These are phyloP conservation scores for Penelope pileata DNA, from an alignment of 2,113 vertebrate genomes.

Conservation along the genomic window DNA sequence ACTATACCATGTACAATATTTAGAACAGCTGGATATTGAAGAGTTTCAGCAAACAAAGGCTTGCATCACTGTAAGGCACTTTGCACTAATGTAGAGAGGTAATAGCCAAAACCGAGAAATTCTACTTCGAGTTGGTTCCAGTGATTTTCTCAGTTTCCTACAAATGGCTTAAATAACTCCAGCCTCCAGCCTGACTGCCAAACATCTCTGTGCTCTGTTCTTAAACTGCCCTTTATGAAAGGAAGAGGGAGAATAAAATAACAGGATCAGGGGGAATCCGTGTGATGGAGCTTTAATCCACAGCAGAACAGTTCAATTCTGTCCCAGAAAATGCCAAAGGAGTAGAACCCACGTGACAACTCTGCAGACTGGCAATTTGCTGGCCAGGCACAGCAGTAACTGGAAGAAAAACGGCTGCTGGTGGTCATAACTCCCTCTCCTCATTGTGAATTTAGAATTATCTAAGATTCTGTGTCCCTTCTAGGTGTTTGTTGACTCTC, in stretches of 20 bases:
- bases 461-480: background rate
- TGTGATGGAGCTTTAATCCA: background rate
- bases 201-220: background rate
- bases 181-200: background rate
- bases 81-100: rapidly evolving
- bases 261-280: background rate
- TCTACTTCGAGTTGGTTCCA: background rate
- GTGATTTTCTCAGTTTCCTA: background rate
- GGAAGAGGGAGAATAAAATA: background rate
- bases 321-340: background rate
- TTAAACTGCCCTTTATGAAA: background rate
- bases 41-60: rapidly evolving
- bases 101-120: background rate
- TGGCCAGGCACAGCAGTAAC: background rate
- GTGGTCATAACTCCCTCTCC: background rate
- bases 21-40: rapidly evolving
- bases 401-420: background rate
- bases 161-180: background rate
- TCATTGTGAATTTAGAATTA: background rate
- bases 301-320: background rate
- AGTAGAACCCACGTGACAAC: background rate
- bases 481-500: background rate
- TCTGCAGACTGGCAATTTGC: background rate
- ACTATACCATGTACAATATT: rapidly evolving
- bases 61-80: rapidly evolving